Conservation (phyloP, 2,888 invertebrate genomes). For the Parnassius mnemosyne region DNA sequence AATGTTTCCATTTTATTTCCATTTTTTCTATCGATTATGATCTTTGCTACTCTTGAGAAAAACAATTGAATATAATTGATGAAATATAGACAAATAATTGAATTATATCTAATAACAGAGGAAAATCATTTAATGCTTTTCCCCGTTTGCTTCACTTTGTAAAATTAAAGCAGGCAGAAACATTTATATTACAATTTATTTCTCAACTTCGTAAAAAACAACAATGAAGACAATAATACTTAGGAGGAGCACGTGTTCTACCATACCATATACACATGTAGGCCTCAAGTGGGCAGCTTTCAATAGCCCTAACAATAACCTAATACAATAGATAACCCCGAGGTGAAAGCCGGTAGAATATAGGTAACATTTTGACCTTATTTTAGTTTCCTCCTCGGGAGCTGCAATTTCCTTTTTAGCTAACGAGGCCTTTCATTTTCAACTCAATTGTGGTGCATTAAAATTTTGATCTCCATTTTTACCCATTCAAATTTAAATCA, state of each 20-base stretch:
- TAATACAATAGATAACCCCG: constrained; percentile 43
- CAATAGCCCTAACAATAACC: constrained; percentile 40
- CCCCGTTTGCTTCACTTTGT: no score
- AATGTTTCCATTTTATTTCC: no score
- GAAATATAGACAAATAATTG: no score
- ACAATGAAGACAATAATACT: no score
- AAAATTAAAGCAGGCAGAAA: no score
- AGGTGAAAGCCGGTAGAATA: constrained; percentile 48
- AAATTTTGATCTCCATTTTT: constrained; percentile 37
- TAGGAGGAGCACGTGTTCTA: not conserved
- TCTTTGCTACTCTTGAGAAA: no score
- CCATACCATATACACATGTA: constrained; percentile 26
- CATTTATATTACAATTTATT: no score
- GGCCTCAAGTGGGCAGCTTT: constrained; percentile 31
- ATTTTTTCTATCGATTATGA: no score
- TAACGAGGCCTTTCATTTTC: constrained; percentile 75
- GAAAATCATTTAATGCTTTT: no score
- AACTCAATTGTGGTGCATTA: constrained; percentile 49
- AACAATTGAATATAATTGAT: no score
- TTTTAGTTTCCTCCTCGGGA: constrained; percentile 67
- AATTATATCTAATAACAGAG: no score
- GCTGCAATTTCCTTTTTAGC: constrained; percentile 76
- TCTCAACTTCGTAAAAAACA: no score
- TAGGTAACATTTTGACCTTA: constrained; percentile 73
- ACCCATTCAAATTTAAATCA: constrained; percentile 23